Percentiles rank a stretch among this genome's conserved stretches.
These are phyloP conservation scores for Prinia subflava DNA, from an alignment of 2,113 vertebrate species.

Conservation along the genomic window DNA sequence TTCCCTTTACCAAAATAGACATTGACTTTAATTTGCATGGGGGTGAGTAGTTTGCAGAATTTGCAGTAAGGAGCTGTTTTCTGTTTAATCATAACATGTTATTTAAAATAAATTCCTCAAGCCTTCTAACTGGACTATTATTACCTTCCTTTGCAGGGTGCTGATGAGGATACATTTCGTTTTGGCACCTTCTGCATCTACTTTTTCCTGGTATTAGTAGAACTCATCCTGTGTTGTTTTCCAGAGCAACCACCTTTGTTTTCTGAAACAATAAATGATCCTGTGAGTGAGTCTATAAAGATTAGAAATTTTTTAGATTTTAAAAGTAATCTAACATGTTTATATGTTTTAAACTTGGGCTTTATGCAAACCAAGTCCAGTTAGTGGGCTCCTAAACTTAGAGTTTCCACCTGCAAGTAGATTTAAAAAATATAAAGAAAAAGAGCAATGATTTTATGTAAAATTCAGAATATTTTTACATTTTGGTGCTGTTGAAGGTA, in stretches of 20 bases:
- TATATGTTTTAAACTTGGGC: too few species aligned
- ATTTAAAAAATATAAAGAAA: too few species aligned
- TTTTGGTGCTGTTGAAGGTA: too few species aligned
- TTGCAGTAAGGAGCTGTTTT: not conserved
- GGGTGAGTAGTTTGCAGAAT: not conserved
- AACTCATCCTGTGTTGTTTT: slow-evolving; percentile 85
- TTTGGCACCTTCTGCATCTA: slow-evolving; percentile 86
- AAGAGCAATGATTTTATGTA: too few species aligned
- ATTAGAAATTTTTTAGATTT: too few species aligned
- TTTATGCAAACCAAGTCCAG: too few species aligned
- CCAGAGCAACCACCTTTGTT: slow-evolving; percentile 87
- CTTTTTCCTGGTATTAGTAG: slow-evolving; percentile 79
- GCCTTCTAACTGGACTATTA: not conserved
- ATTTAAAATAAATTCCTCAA: not conserved
- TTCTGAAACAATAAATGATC: slow-evolving; percentile 82
- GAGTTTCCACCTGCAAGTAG: too few species aligned
- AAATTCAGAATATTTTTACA: too few species aligned
- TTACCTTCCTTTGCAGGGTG: slow-evolving; percentile 27
- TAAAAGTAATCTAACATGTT: too few species aligned
- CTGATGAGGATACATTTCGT: slow-evolving; percentile 74
- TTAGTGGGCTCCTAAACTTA: too few species aligned
- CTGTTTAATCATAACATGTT: not conserved
- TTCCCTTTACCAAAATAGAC: not conserved
- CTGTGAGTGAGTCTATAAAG: slow-evolving; percentile 73
- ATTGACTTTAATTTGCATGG: not conserved